Percentiles rank a stretch among this genome's conserved stretches.
These are phyloP conservation scores for Chauna torquata DNA, from an alignment of 2,113 vertebrate genomes.

Conservation along the genomic window DNA sequence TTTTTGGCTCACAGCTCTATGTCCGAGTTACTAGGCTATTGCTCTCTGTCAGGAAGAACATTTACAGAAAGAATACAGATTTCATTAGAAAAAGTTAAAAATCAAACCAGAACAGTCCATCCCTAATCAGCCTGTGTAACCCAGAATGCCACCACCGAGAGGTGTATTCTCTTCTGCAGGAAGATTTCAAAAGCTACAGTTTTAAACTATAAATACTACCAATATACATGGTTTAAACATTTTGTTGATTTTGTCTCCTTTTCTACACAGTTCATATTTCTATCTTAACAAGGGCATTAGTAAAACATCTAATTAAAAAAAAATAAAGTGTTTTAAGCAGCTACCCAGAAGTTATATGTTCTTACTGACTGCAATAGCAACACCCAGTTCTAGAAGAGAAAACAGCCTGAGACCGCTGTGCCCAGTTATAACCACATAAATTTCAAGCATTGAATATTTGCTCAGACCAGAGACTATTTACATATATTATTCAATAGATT, in stretches of 20 bases:
- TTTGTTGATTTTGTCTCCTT: not conserved
- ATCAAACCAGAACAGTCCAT: not conserved
- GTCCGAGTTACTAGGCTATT: not conserved
- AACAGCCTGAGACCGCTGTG: not conserved
- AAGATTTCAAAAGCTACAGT: not conserved
- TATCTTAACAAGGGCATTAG: not conserved
- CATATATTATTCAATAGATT: not conserved
- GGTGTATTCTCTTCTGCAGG: not conserved
- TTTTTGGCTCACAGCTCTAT: not conserved
- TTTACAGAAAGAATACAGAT: not conserved
- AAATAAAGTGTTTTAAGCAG: not conserved
- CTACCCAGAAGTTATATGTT: not conserved
- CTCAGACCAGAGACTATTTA: not conserved
- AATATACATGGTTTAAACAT: not conserved
- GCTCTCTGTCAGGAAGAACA: not conserved
- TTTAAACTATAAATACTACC: not conserved
- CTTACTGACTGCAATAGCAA: not conserved
- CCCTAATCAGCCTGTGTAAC: not conserved
- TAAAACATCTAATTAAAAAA: not conserved
- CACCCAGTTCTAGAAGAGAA: not conserved
- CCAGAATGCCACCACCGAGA: not conserved
- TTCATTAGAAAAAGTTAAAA: not conserved
- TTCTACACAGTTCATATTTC: not conserved
- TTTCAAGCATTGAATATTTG: not conserved
- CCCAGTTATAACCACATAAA: not conserved